Percentiles rank a stretch among this genome's conserved stretches.
Evolutionary conservation across 64 coral and sea anemone species (phyloP).

Genomic region (Anthopleura sola): DNA sequence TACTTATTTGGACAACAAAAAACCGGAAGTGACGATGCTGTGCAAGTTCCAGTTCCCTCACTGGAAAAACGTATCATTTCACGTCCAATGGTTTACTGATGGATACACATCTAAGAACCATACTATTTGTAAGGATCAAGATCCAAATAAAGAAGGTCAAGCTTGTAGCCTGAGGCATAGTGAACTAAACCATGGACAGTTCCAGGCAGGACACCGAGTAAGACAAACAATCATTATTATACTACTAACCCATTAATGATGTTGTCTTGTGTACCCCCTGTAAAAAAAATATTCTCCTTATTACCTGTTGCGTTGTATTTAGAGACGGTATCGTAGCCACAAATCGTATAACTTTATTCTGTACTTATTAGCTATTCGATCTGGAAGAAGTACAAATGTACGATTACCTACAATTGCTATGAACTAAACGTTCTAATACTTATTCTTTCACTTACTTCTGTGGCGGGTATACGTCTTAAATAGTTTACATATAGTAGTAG

Average conservation of each 20-base stretch:
- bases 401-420: no score
- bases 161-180: background rate
- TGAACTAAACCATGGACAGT: background rate
- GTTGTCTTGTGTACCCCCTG: no score
- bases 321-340: no score
- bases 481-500: no score
- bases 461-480: no score
- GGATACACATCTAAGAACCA: background rate
- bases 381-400: no score
- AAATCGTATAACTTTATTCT: no score
- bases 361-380: no score
- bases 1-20: constrained; percentile 1
- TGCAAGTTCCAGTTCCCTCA: constrained; percentile 27
- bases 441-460: no score
- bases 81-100: constrained; percentile 37
- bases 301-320: no score
- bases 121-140: constrained; percentile 13
- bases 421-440: no score
- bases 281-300: no score
- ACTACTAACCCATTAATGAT: background rate
- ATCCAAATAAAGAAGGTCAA: background rate
- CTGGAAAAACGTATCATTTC: constrained; percentile 53
- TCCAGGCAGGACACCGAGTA: constrained; percentile 44
- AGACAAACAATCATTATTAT: background rate
- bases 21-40: constrained; percentile 1